Evolutionary conservation across 2,113 vertebrate genomes (phyloP).

Genomic region (Meles meles): DNA sequence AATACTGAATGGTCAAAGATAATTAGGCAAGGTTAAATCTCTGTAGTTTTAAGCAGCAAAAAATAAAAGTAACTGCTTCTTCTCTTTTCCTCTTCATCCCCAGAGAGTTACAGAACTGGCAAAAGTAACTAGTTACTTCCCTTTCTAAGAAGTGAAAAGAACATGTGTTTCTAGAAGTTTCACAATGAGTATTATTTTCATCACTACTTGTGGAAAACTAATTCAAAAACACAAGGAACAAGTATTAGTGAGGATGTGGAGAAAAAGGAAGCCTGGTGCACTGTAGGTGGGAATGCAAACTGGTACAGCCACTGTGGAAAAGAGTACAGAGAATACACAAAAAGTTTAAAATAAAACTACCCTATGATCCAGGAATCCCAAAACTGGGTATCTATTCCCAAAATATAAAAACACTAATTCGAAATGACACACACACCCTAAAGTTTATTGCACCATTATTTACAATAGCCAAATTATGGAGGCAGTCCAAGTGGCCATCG

Average conservation of each 20-base stretch:
- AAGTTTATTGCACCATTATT: too few species aligned
- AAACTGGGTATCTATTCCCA: too few species aligned
- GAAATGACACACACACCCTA: too few species aligned
- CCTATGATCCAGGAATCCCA: too few species aligned
- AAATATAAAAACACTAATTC: too few species aligned
- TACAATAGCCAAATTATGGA: too few species aligned
- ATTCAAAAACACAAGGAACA: neutral
- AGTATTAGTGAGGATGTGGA: neutral
- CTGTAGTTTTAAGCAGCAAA: conserved; percentile 8
- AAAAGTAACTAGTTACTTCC: neutral
- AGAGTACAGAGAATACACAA: too few species aligned
- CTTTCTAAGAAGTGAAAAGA: neutral
- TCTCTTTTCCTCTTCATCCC: neutral
- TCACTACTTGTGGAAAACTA: neutral
- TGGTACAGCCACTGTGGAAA: too few species aligned
- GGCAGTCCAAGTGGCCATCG: too few species aligned
- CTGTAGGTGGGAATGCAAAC: neutral
- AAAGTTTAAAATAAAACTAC: too few species aligned
- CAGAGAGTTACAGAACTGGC: conserved; percentile 27
- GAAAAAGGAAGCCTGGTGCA: neutral
- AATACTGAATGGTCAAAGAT: neutral
- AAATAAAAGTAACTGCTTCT: neutral
- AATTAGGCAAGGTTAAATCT: neutral
- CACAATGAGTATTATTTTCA: neutral
- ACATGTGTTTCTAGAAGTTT: conserved; percentile 18